These are phyloP conservation scores for Ptilodon capucinus DNA, from an alignment of 2,888 invertebrate genomes.

Conservation along the genomic window DNA sequence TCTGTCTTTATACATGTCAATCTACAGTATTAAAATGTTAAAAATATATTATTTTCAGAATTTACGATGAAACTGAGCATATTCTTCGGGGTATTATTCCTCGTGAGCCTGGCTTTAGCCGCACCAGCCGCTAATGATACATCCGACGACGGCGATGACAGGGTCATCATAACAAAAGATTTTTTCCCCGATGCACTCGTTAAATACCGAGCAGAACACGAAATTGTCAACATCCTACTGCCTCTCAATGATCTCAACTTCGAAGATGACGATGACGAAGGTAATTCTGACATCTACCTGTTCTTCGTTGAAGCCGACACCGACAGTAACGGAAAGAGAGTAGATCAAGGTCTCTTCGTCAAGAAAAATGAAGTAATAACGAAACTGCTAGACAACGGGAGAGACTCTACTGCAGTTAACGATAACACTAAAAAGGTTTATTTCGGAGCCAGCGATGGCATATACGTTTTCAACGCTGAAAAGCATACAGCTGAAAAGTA, in stretches of 20 bases:
- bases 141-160: too few species aligned
- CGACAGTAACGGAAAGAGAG: slow-evolving; percentile 24
- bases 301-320: slow-evolving; percentile 48
- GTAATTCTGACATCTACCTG: slow-evolving; percentile 5
- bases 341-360: slow-evolving; percentile 44
- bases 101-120: slow-evolving; percentile 30
- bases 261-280: slow-evolving; percentile 24
- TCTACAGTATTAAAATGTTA: too few species aligned
- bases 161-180: slow-evolving; percentile 25
- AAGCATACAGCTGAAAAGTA: slow-evolving; percentile 48
- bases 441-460: slow-evolving; percentile 52
- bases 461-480: slow-evolving; percentile 44
- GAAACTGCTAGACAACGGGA: slow-evolving; percentile 46
- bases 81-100: slow-evolving; percentile 28
- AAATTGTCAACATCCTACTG: slow-evolving; percentile 42
- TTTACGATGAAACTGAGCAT: slow-evolving; percentile 27
- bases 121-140: slow-evolving; percentile 32
- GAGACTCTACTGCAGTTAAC: slow-evolving; percentile 40
- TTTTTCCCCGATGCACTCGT: slow-evolving; percentile 36
- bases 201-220: slow-evolving; percentile 39
- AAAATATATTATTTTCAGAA: slow-evolving; percentile 18
- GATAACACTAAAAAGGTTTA: slow-evolving; percentile 42
- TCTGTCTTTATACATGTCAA: too few species aligned
- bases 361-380: slow-evolving; percentile 31
- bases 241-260: slow-evolving; percentile 45